These are phyloP conservation scores for Amiota communis DNA, from an alignment of 2,888 invertebrate species.

Conservation along the genomic window DNA sequence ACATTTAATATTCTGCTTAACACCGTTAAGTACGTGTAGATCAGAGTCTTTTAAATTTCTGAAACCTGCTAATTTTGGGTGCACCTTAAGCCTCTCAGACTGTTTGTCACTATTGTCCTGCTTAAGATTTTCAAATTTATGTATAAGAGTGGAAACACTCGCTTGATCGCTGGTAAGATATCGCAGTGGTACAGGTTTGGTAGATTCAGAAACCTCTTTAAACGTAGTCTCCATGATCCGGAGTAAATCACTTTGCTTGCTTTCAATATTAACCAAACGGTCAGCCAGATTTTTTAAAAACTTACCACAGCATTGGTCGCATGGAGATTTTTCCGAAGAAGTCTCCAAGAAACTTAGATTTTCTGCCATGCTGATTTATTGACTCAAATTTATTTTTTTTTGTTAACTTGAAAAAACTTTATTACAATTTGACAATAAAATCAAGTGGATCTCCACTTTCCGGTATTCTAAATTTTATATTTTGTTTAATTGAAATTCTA, in stretches of 20 bases:
- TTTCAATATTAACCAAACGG: background rate
- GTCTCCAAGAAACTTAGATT: background rate
- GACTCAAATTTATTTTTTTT: background rate
- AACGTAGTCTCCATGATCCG: background rate
- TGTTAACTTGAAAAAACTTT: background rate
- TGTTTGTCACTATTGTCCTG: background rate
- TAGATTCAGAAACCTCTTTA: background rate
- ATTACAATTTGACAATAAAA: background rate
- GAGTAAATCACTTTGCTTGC: background rate
- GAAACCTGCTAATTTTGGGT: background rate
- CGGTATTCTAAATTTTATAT: background rate
- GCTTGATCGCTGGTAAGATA: background rate
- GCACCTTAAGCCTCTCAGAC: background rate
- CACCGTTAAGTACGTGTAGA: background rate
- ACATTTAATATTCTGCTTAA: background rate
- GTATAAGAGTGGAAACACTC: background rate
- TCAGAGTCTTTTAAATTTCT: background rate
- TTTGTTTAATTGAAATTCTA: background rate
- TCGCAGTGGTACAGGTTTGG: background rate
- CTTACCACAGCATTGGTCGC: background rate
- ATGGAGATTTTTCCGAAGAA: background rate
- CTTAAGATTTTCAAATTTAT: slow-evolving; percentile 3
- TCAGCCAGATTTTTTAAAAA: background rate
- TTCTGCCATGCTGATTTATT: background rate
- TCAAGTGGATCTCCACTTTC: too few species aligned